These are phyloP conservation scores for Drosophila anomelani DNA, from an alignment of 2,888 invertebrate species.

Conservation along the genomic window DNA sequence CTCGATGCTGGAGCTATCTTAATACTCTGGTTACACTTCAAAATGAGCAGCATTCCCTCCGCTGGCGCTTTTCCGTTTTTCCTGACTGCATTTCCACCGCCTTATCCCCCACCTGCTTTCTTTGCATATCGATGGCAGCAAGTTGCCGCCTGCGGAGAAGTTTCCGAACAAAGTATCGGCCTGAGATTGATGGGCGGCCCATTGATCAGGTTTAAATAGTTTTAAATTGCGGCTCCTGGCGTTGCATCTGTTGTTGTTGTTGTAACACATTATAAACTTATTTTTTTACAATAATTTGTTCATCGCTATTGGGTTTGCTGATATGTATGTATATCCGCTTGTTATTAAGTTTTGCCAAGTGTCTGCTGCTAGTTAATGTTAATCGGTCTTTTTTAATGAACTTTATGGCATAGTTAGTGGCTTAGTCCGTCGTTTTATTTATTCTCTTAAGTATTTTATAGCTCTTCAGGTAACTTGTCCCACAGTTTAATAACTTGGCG, in stretches of 20 bases:
- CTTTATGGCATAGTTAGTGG: neutral
- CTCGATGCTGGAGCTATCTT: constrained; percentile 46
- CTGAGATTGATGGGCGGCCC: constrained; percentile 65
- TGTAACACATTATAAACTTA: constrained; percentile 21
- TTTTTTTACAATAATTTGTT: neutral
- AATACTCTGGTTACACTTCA: constrained; percentile 73
- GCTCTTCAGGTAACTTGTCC: neutral
- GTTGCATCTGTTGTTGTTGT: neutral
- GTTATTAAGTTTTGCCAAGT: neutral
- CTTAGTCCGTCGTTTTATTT: neutral
- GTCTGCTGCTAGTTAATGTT: neutral
- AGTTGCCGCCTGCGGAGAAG: constrained; percentile 54
- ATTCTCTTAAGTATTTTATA: neutral
- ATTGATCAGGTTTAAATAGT: constrained; percentile 52
- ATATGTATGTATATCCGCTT: neutral
- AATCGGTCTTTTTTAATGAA: neutral
- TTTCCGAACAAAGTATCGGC: constrained; percentile 50
- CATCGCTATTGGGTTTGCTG: constrained; percentile 6
- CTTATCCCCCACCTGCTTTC: neutral
- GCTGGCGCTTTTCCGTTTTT: constrained; percentile 8
- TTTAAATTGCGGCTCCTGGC: constrained; percentile 42
- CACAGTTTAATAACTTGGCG: neutral
- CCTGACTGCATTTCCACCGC: neutral
- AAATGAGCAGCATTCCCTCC: constrained; percentile 52
- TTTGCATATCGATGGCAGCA: constrained; percentile 65